A percentile compares a stretch with the other conserved stretches of the same genome.
These are phyloP conservation scores for Pelagia noctiluca DNA, from an alignment of 30 jellyfish, hydroid and myxozoan species.

Conservation along the genomic window DNA sequence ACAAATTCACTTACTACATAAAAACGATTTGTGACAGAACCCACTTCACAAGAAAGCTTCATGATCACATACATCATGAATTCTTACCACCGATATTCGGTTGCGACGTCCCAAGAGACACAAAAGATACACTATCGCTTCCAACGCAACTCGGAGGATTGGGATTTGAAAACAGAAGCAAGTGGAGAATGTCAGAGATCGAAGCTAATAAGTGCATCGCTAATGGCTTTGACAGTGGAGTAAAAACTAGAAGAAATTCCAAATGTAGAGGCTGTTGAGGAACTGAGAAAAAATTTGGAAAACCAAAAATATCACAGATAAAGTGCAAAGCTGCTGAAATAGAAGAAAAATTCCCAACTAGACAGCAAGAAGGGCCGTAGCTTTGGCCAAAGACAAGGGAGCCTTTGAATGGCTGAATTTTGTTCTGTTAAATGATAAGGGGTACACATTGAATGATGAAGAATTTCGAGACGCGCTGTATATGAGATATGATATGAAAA, in stretches of 20 bases:
- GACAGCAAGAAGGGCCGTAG: neutral
- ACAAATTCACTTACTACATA: too few relatives aligned
- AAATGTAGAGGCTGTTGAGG: neutral
- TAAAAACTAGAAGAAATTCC: neutral
- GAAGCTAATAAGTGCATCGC: slow-evolving; percentile 10
- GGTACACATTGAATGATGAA: neutral
- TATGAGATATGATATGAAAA: neutral
- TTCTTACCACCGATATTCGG: too few relatives aligned
- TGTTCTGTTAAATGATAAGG: slow-evolving; percentile 9
- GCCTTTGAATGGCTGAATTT: too few relatives aligned
- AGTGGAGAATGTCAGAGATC: neutral
- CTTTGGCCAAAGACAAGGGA: neutral
- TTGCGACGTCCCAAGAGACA: too few relatives aligned
- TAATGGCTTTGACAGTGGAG: neutral
- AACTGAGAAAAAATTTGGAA: neutral
- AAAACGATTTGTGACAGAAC: too few relatives aligned
- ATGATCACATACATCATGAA: too few relatives aligned
- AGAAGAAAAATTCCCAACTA: neutral
- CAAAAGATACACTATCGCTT: neutral
- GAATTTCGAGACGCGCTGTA: slow-evolving; percentile 7
- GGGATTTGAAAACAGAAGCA: neutral
- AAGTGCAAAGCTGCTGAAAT: neutral
- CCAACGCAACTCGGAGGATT: slow-evolving; percentile 11
- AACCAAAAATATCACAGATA: neutral
- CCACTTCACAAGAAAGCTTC: too few relatives aligned